Base-by-base conservation (phyloP, 2,797 vertebrate genomes). In the Spinus pinus region DNA sequence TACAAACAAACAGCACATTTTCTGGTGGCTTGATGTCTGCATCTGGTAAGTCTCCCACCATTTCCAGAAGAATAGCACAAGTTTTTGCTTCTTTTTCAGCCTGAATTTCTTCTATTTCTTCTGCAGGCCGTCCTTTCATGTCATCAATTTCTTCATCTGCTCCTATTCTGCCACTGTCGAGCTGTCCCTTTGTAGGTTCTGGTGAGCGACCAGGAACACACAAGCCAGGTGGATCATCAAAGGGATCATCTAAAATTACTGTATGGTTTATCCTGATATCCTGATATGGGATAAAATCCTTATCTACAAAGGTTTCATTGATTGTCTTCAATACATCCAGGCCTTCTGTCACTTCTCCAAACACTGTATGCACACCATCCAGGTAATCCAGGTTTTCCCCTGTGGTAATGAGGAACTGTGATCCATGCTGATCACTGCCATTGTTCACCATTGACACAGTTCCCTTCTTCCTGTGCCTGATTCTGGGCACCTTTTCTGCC, bases 261-360 rank as follows among this genome's bases (percentile, higher is more conserved):
- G 99, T 99, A 96, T 99, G 99, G 97, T 99, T 99, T 97, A 99
- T 99, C 98, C 99, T 99, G 97, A 99, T 99, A 94, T 99, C 99
- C 94, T 99, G 99, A 97, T 98, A 99, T 0, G 99, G 99, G 78
- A 99, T 97, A 96, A 99, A 99, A 92, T 99, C 98, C 87, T 98
- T 99, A 96, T 99, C 99, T 60, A 99, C 99, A 94, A 99, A 99
- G 27, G 98, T 94, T 97, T 99, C 98, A 9, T 99, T 99, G 91
- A 99, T 99, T 97, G 98, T 99, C 78, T 97, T 97, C 94, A 99
- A 90, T 78, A 99, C 96, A 42, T 99, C 99, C 98, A 99, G 98
- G 82, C 99, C 99, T 97, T 99, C 99, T 9, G 99, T 98, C 75
- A 99, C 98, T 95, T 99, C 99, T 72, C 99, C 99, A 96, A 99